Evolutionary conservation across 2,888 invertebrate species (phyloP), one percentile per base, ranked within the genome.

Genomic region (Drosophila anomalata): DNA sequence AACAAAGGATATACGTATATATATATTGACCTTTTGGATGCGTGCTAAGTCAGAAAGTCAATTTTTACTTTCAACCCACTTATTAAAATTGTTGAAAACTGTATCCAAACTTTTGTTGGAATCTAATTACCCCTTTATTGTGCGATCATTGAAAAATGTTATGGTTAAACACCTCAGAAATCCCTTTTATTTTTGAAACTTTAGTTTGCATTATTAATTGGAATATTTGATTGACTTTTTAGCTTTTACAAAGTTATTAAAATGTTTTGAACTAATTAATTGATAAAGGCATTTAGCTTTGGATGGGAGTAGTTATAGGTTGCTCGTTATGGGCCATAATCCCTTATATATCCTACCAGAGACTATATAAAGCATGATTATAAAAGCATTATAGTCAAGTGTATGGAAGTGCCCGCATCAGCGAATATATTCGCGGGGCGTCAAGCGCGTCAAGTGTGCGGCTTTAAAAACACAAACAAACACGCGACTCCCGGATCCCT

Each of bases 381-480:
- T 36, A 36, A 36, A 7, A 36, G n/a, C 14, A 7, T 36, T n/a
- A 36, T 36, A 12, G 12, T 33, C 5, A 33, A 52, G 31, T 57
- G 46, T 46, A 29, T 29, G 69, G 56, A 67, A 78, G 56, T 33
- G 53, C 29, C 54, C 33, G 58, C 62, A 56, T 67, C 46, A 31
- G 55, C 47, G 56, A 46, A 50, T 61, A 41, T 54, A 33, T 62
- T 70, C 60, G 41, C 9, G 50, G 66, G 71, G 71, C 59, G 57
- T 73, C 46, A 56, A 82, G 66, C 60, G 72, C 75, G 63, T 83
- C 68, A 75, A 66, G 62, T 72, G 67, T 67, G 69, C 31, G 62
- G 80, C 77, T 79, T 79, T 75, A 75, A 65, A 58, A 62, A 71
- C 51, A 77, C 59, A 51, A 58, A 65, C 63, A 54, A 61, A 54